Evolutionary conservation across 2,113 vertebrate genomes (phyloP), one percentile per base, ranked within the genome.

Genomic region (Prochilodus magdalenae): DNA sequence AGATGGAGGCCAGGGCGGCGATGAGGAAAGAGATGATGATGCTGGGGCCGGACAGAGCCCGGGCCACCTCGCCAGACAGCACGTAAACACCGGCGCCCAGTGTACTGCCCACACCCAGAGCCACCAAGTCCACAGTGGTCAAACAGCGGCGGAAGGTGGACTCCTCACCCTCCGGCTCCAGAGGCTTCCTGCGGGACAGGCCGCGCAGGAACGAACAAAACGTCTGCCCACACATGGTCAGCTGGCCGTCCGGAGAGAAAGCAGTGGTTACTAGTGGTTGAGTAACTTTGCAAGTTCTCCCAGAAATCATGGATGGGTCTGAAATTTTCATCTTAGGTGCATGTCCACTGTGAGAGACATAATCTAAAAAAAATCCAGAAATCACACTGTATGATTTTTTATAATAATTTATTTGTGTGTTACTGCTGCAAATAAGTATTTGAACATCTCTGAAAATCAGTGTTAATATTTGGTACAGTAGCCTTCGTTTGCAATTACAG

Each of bases 51-150:
- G 96, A 89, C 0, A 57, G 87, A 57, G 80, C 90, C 73, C 94
- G 92, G 13, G 96, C 96, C 88, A 97, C 96, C 79, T 97, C 95
- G 29, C 96, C 96, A 1, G 95, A 94, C 77, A 97, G 92, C 65
- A 96, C 83, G 0, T 96, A 97, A 53, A 96, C 95, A 0, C 96
- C 96, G 0, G 96, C 95, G 1, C 96, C 96, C 70, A 97, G 90
- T 0, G 94, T 96, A 91, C 95, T 96, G 84, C 96, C 96, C 83
- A 95, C 95, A 5, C 96, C 96, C 22, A 97, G 78, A 65, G 57
- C 57, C 24, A 60, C 57, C 57, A 60, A 18, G 57, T 97, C 96
- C 84, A 93, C 0, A 0, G 94, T 91, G 85, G 93, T 92, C 69
- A 97, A 91, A 90, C 95, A 97, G 83, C 95, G 92, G 66, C 80